These are phyloP conservation scores for Chiridota heheva DNA, from an alignment of 35 echinoderm and acorn worm genomes.

Conservation along the genomic window DNA sequence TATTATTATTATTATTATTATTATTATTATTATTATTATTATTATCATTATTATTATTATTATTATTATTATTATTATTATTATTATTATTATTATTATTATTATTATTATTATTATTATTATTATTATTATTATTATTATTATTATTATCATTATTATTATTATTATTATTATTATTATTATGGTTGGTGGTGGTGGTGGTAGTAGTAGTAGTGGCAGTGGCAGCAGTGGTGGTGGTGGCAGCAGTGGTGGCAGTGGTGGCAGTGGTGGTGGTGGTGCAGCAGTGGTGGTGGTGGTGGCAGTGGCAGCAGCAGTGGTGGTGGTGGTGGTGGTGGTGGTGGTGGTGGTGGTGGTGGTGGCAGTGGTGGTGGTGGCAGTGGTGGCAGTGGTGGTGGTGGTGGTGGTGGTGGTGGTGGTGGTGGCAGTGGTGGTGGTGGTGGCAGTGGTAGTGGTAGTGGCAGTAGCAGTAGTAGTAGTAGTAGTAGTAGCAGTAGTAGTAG, in stretches of 20 bases:
- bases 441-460: neutral
- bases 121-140: too few relatives aligned
- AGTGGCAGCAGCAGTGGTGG: neutral
- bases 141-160: too few relatives aligned
- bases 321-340: neutral
- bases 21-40: neutral
- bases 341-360: neutral
- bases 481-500: slow-evolving; percentile 16
- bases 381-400: too few relatives aligned
- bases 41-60: neutral
- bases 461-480: too few relatives aligned
- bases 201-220: neutral
- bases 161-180: too few relatives aligned
- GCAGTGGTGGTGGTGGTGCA: too few relatives aligned
- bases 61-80: too few relatives aligned
- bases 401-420: slow-evolving; percentile 1
- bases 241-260: neutral
- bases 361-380: too few relatives aligned
- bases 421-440: neutral
- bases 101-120: too few relatives aligned
- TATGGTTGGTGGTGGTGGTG: too few relatives aligned
- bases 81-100: too few relatives aligned
- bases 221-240: neutral
- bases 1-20: neutral
- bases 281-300: neutral